These are phyloP conservation scores for Acleris sparsana DNA, from an alignment of 2,888 invertebrate genomes.

Conservation along the genomic window DNA sequence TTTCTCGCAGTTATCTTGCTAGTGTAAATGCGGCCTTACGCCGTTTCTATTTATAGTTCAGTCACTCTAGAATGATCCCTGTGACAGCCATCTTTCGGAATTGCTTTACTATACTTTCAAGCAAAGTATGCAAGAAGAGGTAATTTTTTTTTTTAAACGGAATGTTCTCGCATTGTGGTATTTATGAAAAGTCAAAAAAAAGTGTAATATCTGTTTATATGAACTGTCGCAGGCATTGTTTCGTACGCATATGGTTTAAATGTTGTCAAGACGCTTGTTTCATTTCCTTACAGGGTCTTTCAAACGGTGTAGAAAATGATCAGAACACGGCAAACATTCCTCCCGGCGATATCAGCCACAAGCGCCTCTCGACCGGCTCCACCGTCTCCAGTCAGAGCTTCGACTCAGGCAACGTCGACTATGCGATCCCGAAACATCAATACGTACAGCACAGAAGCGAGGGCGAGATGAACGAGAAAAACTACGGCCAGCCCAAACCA, in stretches of 20 bases:
- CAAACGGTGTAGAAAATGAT: slow-evolving; percentile 78
- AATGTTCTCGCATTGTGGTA: too few species aligned
- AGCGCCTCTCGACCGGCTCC: slow-evolving; percentile 74
- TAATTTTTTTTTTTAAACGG: too few species aligned
- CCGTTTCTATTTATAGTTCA: too few species aligned
- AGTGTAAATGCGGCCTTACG: too few species aligned
- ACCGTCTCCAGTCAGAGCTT: slow-evolving; percentile 77
- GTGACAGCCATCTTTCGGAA: too few species aligned
- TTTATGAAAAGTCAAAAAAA: too few species aligned
- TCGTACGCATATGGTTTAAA: background rate
- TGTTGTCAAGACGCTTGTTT: slow-evolving; percentile 1
- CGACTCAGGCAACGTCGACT: slow-evolving; percentile 71
- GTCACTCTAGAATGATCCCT: too few species aligned
- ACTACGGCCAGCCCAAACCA: slow-evolving; percentile 62
- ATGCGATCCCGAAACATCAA: slow-evolving; percentile 71
- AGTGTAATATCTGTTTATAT: too few species aligned
- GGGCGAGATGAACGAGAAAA: slow-evolving; percentile 57
- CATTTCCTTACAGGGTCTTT: slow-evolving; percentile 68
- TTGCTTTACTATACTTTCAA: too few species aligned
- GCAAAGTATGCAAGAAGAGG: too few species aligned
- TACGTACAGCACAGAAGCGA: slow-evolving; percentile 56
- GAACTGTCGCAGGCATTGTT: too few species aligned
- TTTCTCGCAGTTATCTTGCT: too few species aligned
- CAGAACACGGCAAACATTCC: slow-evolving; percentile 71
- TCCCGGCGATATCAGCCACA: slow-evolving; percentile 66